phyloP scores from a whole-genome alignment of 2,888 invertebrate genomes.

The Cataglyphis cursor region DNA sequence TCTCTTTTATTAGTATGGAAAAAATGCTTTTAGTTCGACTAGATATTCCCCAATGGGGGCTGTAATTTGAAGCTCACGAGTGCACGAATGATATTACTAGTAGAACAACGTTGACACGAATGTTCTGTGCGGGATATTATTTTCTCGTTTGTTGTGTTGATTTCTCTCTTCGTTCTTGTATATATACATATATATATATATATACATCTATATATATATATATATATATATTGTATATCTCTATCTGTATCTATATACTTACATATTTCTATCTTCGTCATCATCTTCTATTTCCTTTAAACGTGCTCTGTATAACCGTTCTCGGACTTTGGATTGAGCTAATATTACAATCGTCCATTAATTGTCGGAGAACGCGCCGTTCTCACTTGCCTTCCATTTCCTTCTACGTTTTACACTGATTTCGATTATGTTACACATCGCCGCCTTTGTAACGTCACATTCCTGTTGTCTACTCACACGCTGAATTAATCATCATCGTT shows the following conservation, averaged over 20 bases:
- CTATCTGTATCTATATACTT: constrained; percentile 51
- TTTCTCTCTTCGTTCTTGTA: constrained; percentile 58
- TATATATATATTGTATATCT: constrained; percentile 57
- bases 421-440: constrained; percentile 31
- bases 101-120: constrained; percentile 72
- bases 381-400: constrained; percentile 22
- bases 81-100: constrained; percentile 35
- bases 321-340: constrained; percentile 67
- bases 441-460: background rate
- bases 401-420: constrained; percentile 31
- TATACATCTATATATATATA: constrained; percentile 51
- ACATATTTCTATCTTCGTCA: constrained; percentile 56
- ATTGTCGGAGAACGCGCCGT: constrained; percentile 52
- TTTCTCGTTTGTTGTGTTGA: constrained; percentile 61
- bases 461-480: background rate
- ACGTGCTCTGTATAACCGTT: constrained; percentile 73
- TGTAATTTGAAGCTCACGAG: background rate
- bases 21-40: background rate
- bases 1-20: background rate
- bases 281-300: constrained; percentile 59
- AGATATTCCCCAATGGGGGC: background rate
- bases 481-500: constrained; percentile 14
- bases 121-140: constrained; percentile 68
- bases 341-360: constrained; percentile 74
- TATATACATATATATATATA: constrained; percentile 48